Percentiles rank a stretch among this genome's conserved stretches.
Evolutionary conservation across 2,797 vertebrate genomes (phyloP).

Genomic region (Ceryle rudis): DNA sequence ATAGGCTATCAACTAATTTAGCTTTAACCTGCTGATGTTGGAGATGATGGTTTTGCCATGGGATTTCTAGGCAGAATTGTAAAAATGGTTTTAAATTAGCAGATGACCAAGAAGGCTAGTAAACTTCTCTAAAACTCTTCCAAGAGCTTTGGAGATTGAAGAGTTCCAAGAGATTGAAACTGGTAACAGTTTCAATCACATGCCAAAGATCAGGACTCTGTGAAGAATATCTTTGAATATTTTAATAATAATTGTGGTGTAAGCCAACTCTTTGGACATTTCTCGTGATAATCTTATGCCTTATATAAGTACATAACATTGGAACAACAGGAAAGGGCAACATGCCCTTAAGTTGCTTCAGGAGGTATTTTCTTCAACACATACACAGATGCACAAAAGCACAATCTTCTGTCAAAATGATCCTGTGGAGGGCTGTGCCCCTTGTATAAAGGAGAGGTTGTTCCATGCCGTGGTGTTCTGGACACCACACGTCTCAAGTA

Average conservation of each 20-base stretch:
- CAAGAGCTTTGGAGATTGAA: background rate
- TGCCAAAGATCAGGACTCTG: slow-evolving; percentile 98
- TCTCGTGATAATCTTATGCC: background rate
- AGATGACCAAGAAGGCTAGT: background rate
- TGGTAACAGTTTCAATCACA: slow-evolving; percentile 98
- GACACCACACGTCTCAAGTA: fast-evolving
- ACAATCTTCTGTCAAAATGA: fast-evolving
- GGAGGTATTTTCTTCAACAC: background rate
- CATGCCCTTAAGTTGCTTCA: background rate
- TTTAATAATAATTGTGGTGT: background rate
- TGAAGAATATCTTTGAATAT: slow-evolving; percentile 81
- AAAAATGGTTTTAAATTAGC: background rate
- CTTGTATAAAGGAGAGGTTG: background rate
- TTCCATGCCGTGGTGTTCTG: background rate
- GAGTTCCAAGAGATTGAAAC: slow-evolving; percentile 8
- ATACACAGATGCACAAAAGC: fast-evolving
- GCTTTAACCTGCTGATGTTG: background rate
- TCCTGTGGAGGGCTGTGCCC: background rate
- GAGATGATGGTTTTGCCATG: background rate
- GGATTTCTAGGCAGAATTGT: slow-evolving; percentile 7
- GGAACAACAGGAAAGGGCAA: background rate
- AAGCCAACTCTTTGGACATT: background rate
- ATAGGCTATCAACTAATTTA: background rate
- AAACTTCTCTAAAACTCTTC: background rate
- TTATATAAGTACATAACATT: background rate